These are phyloP conservation scores for Myotis yumanensis DNA, from an alignment of 2,113 vertebrate species.

Conservation along the genomic window DNA sequence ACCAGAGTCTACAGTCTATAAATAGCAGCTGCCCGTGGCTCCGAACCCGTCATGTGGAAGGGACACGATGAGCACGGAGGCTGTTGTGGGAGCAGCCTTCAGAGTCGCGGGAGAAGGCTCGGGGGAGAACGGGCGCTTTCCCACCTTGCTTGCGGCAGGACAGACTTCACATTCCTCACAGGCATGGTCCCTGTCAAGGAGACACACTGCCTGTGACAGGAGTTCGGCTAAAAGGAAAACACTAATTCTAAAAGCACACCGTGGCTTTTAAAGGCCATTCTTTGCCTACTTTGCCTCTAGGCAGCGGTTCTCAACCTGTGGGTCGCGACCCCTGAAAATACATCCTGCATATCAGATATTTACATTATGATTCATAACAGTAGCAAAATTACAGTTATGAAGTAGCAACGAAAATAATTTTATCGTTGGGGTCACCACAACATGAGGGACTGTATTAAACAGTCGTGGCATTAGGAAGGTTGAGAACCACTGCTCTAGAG, in stretches of 20 bases:
- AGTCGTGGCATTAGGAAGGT: too few relatives aligned
- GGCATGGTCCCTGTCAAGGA: constrained; percentile 20
- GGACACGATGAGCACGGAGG: not conserved
- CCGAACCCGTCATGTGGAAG: not conserved
- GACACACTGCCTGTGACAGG: constrained; percentile 26
- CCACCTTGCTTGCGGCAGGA: not conserved
- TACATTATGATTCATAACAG: too few relatives aligned
- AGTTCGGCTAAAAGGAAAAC: constrained; percentile 35
- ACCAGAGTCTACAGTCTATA: not conserved
- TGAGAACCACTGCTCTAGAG: not conserved
- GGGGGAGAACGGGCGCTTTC: constrained; percentile 33
- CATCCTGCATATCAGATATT: too few relatives aligned
- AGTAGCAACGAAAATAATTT: too few relatives aligned
- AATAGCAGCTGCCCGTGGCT: not conserved
- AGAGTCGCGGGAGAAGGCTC: constrained; percentile 44
- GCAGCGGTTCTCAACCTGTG: too few relatives aligned
- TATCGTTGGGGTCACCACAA: too few relatives aligned
- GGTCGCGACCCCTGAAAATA: too few relatives aligned
- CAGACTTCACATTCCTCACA: constrained; percentile 48
- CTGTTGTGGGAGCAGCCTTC: not conserved
- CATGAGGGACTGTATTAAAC: too few relatives aligned
- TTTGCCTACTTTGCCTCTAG: constrained; percentile 43
- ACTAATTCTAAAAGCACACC: constrained; percentile 52
- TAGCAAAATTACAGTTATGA: too few relatives aligned
- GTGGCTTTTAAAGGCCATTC: constrained; percentile 57